Evolutionary conservation across 1,140 invertebrate genomes (phyloP).

Genomic region (Leptinotarsa lineolata): DNA sequence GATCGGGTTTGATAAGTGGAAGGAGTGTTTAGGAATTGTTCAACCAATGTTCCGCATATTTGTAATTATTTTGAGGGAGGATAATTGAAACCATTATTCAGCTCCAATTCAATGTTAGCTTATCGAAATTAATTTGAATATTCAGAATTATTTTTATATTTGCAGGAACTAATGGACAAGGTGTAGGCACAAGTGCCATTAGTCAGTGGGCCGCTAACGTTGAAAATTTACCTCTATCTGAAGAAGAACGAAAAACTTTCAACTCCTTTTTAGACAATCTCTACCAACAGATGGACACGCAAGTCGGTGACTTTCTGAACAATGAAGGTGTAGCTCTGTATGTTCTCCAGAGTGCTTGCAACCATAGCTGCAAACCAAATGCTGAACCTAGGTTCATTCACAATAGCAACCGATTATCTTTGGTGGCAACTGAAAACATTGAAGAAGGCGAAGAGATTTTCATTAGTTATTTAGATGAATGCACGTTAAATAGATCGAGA

Average conservation of each 20-base stretch:
- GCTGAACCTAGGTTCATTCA: conserved; percentile 83
- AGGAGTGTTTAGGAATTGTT: too few relatives aligned
- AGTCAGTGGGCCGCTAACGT: conserved; percentile 84
- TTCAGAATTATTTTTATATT: neutral
- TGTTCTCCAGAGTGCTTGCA: conserved; percentile 80
- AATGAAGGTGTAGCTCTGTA: conserved; percentile 93
- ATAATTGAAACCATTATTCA: too few relatives aligned
- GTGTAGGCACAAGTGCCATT: conserved; percentile 88
- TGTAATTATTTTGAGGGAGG: too few relatives aligned
- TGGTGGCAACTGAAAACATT: conserved; percentile 79
- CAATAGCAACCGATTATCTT: conserved; percentile 75
- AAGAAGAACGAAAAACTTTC: conserved; percentile 69
- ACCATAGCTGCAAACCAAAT: conserved; percentile 93
- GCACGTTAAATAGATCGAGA: conserved; percentile 75
- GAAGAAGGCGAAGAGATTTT: conserved; percentile 84
- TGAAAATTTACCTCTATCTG: conserved; percentile 66
- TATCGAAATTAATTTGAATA: too few relatives aligned
- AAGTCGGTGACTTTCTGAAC: conserved; percentile 86
- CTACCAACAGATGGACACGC: conserved; percentile 83
- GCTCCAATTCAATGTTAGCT: too few relatives aligned
- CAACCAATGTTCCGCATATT: too few relatives aligned
- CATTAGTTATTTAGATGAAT: conserved; percentile 91
- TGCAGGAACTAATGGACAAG: conserved; percentile 88
- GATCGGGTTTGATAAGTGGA: too few relatives aligned
- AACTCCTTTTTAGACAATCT: conserved; percentile 79